Evolutionary conservation across 2,888 invertebrate genomes (phyloP), one percentile per base, ranked within the genome.

Genomic region (Dinocampus coccinellae): DNA sequence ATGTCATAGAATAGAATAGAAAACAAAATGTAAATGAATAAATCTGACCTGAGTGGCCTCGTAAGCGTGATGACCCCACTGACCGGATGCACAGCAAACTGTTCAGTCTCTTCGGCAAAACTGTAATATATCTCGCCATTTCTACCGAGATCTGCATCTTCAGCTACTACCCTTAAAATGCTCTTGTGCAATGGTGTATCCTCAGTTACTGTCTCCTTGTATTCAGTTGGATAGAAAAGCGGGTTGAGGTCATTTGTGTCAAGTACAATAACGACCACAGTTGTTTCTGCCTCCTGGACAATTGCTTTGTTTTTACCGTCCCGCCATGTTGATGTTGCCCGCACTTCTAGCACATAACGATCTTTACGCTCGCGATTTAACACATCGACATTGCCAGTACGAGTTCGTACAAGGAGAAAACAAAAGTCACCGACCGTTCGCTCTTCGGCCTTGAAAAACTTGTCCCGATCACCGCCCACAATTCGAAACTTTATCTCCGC

Each of bases 101-200:
- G 93, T 83, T 95, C 93, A 57, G 93, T 95, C 72, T 92, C 91
- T 79, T 95, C 93, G 63, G 92, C 90, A 82, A 99, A 93, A 86
- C 96, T 97, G 89, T 98, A 99, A 89, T 98, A 98, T 80, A 99
- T 96, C 89, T 98, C 97, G 0, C 98, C 97, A 88, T 99, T 99
- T 80, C 96, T 90, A 2, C 98, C 99, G 39, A 96, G 90, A 88
- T 99, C 99, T 3, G 99, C 98, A 88, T 99, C 99, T 83, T 97
- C 97, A 0, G 98, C 99, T 39, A 92, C 89, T 64, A 96, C 95
- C 82, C 91, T 92, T 42, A 93, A 88, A 72, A 97, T 91, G 85
- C 93, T 95, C 69, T 92, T 91, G 88, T 97, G 96, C 71, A 96
- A 89, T 11, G 95, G 93, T 72, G 94, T 93, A 87, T 98, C 97